A percentile compares a stretch with the other conserved stretches of the same genome.
These are phyloP conservation scores for Oxystoma pomonae DNA, from an alignment of 2,888 invertebrate species.

Conservation along the genomic window DNA sequence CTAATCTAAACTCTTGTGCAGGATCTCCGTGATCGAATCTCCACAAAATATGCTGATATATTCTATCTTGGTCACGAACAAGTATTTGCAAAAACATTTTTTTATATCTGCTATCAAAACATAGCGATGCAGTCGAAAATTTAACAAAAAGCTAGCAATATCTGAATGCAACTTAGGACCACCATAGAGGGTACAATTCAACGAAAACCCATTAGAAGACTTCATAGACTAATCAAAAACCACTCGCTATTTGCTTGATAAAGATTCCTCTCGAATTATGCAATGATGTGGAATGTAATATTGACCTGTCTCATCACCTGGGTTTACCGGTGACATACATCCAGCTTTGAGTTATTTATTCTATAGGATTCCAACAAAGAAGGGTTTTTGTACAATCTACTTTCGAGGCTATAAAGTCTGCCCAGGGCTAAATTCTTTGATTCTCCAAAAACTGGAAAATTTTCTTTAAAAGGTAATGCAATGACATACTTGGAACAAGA, in stretches of 20 bases:
- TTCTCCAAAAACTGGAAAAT: neutral
- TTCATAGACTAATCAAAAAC: slow-evolving; percentile 1
- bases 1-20: slow-evolving; percentile 1
- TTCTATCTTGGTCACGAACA: neutral
- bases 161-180: neutral
- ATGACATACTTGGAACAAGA: neutral
- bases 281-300: neutral
- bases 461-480: neutral
- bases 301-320: neutral
- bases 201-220: neutral
- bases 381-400: slow-evolving; percentile 2
- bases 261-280: neutral
- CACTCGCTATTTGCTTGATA: neutral
- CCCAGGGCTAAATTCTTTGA: slow-evolving; percentile 1
- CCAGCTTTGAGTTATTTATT: neutral
- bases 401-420: neutral
- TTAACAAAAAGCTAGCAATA: neutral
- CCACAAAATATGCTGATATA: slow-evolving; percentile 1
- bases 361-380: neutral
- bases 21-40: slow-evolving; percentile 1
- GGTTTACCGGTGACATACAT: neutral
- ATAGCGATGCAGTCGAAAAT: neutral
- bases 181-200: neutral
- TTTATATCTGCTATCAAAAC: slow-evolving; percentile 3
- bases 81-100: slow-evolving; percentile 3